Base-by-base conservation (phyloP, 2,113 vertebrate species). In the Saguinus imperator region DNA sequence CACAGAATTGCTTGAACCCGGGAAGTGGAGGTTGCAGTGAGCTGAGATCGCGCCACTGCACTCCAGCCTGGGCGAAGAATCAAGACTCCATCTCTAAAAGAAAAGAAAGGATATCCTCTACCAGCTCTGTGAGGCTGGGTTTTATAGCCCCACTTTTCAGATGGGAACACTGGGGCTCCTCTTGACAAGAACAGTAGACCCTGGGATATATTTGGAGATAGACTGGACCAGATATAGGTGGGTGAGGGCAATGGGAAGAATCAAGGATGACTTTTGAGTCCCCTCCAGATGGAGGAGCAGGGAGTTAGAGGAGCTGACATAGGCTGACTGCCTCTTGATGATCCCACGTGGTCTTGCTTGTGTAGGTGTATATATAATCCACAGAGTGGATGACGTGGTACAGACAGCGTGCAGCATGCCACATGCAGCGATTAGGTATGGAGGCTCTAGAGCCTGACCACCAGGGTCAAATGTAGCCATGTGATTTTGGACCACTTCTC, bases 381-480 rank as follows among this genome's bases (percentile, higher is more conserved):
- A 5, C 6, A 37, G 72, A 25, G 50, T 52, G 73, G 64, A 23
- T 0, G 20, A 10, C 8, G 0, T 4, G 6, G 23, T 6, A 11
- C 11, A 58, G 55, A 27, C 6, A 27, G 20, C 43, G 16, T 48
- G 55, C 8, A 6, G 9, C 5, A 2, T 13, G 23, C 25, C 8
- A 1, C 11, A 37, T 23, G 8, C 32, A 11, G 2, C 16, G 32
- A 50, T 18, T 18, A n/a, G 25, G 16, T 3, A 0, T 76, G 66
- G 58, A 81, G 55, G 48, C 77, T 5, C 16, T n/a, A 21, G 43
- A 66, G 17, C 72, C 43, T 0, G 3, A 3, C 29, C 16, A 0
- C 37, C 29, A 29, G 32, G 32, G 32, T 73, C 52, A 12, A 3
- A 20, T 21, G 66, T 68, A 35, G n/a, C 35, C 45, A 0, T 50